These are phyloP conservation scores for Melipona quadrifasciata DNA, from an alignment of 1,140 invertebrate genomes.

Conservation along the genomic window DNA sequence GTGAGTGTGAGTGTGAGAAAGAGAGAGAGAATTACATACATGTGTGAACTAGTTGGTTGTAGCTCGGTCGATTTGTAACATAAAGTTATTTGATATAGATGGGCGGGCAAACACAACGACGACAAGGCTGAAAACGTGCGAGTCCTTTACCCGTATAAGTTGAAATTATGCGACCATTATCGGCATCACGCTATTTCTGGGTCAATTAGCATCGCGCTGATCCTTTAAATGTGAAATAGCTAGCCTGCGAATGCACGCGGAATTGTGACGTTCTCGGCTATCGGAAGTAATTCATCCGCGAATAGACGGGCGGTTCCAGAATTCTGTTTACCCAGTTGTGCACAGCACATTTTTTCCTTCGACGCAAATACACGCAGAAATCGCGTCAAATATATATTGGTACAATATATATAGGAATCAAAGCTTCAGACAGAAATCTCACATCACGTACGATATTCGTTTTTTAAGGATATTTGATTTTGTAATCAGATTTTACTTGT, in stretches of 20 bases:
- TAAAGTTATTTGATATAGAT: slow-evolving; percentile 14
- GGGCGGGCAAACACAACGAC: slow-evolving; percentile 31
- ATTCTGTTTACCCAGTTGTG: not conserved
- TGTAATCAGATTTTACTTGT: not conserved
- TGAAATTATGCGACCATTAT: slow-evolving; percentile 72
- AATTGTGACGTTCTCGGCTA: slow-evolving; percentile 25
- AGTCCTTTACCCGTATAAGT: slow-evolving; percentile 70
- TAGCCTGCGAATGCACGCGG: slow-evolving; percentile 13
- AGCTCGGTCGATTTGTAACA: not conserved
- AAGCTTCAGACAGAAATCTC: not conserved
- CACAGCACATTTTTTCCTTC: not conserved
- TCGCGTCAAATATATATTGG: not conserved
- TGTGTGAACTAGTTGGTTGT: not conserved
- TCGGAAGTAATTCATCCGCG: slow-evolving; percentile 39
- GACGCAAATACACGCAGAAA: not conserved
- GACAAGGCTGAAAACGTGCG: slow-evolving; percentile 47
- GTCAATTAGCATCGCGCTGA: slow-evolving; percentile 62
- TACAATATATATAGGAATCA: not conserved
- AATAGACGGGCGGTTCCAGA: not conserved
- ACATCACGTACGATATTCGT: no score
- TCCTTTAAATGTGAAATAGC: slow-evolving; percentile 51
- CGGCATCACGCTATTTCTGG: slow-evolving; percentile 67
- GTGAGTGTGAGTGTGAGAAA: no score
- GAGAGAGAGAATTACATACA: not conserved
- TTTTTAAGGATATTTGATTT: not conserved